These are phyloP conservation scores for Ceuthmochares aereus DNA, from an alignment of 2,113 vertebrate genomes.

Conservation along the genomic window DNA sequence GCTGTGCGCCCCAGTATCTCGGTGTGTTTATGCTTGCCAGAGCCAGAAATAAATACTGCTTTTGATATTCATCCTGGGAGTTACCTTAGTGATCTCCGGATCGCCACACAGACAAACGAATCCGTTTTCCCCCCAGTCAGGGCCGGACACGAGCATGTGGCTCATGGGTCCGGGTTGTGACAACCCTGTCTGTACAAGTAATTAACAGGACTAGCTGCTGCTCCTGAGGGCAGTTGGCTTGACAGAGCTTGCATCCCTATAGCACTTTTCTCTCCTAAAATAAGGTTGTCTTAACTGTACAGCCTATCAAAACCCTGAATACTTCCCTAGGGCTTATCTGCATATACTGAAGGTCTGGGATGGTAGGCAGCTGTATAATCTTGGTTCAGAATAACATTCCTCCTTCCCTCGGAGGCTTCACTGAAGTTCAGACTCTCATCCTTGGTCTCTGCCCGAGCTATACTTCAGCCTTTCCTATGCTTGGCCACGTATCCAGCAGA, in stretches of 20 bases:
- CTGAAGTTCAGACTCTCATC: background rate
- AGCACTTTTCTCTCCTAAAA: background rate
- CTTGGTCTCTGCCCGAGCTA: background rate
- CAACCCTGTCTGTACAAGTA: background rate
- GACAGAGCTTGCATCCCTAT: background rate
- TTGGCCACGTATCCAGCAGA: too few species aligned
- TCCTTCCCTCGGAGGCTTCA: background rate
- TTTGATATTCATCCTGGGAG: too few species aligned
- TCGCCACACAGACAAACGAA: too few species aligned
- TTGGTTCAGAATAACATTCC: too few species aligned
- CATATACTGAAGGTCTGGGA: background rate
- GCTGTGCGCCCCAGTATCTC: too few species aligned
- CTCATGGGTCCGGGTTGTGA: too few species aligned
- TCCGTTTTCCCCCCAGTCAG: too few species aligned
- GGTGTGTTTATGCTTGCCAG: too few species aligned
- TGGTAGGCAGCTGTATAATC: background rate
- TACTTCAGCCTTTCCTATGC: background rate
- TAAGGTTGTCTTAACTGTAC: background rate
- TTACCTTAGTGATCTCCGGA: too few species aligned
- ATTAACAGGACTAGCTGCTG: background rate
- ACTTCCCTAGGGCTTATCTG: background rate
- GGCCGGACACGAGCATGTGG: too few species aligned
- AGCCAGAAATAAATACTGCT: too few species aligned
- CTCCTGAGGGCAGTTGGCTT: background rate
- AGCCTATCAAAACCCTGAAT: background rate